A percentile compares a stretch with the other conserved stretches of the same genome.
phyloP scores from a whole-genome alignment of 2,888 invertebrate genomes.

The Heliconius ethilla region DNA sequence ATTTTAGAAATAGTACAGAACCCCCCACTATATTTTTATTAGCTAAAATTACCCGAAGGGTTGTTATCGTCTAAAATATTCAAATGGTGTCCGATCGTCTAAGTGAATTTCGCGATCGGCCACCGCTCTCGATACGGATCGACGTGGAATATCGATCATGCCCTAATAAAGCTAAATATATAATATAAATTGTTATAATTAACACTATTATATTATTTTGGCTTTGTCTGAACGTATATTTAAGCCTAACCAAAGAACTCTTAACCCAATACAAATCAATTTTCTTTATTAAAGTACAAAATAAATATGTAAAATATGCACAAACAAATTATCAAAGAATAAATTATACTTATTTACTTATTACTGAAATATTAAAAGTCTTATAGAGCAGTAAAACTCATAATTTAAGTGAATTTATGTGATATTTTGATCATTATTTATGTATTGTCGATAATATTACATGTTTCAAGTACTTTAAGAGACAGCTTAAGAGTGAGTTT shows the following conservation, averaged over 20 bases:
- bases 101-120: constrained; percentile 80
- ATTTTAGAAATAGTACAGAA: constrained; percentile 25
- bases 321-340: neutral
- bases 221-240: neutral
- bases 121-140: constrained; percentile 57
- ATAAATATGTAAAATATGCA: neutral
- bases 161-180: constrained; percentile 34
- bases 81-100: constrained; percentile 72
- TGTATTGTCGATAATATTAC: constrained; percentile 6
- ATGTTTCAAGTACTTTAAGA: neutral
- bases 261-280: too few relatives aligned
- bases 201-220: neutral
- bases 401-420: constrained; percentile 18
- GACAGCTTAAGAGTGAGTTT: constrained; percentile 5
- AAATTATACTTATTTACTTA: neutral
- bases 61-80: constrained; percentile 81
- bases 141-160: constrained; percentile 47
- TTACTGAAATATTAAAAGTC: constrained; percentile 10
- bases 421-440: constrained; percentile 23
- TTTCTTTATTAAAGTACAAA: neutral
- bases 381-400: neutral
- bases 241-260: neutral
- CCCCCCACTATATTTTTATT: constrained; percentile 57
- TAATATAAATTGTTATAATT: constrained; percentile 7
- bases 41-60: constrained; percentile 76